Evolutionary conservation across 2,797 vertebrate genomes (phyloP), one percentile per base, ranked within the genome.

Genomic region (Coluber constrictor): DNA sequence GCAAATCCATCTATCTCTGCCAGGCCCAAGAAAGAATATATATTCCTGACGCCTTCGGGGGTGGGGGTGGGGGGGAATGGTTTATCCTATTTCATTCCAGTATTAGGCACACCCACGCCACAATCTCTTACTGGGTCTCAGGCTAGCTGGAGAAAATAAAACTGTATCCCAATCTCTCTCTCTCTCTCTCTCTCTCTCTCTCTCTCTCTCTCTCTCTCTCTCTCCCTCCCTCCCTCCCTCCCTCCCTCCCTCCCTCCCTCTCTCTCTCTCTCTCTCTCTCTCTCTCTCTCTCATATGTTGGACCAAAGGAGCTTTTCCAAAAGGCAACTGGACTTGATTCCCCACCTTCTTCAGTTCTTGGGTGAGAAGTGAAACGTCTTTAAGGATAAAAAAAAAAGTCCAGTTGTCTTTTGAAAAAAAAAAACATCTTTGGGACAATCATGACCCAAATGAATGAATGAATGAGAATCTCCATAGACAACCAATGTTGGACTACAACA

Each of bases 1-100:
- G 9, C 13, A 5, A 16, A 37, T 15, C 0, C n/a, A 37, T 0
- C 27, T 59, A 25, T 5, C 4, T 3, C 23, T 37, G 11, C 3
- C 18, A 55, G 29, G 74, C 23, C 55, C 23, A 16, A 11, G 25
- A 9, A 29, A 12, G 13, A 11, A 29, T 43, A 43, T 5, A 60
- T 51, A 51, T 59, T 11, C 11, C 9, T 0, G 2, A 70, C 5
- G 2, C 63, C n/a, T 70, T 66, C 37, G 51, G 51, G 51, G n/a
- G n/a, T n/a, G n/a, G n/a, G 51, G 54, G 54, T 1, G 54, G 9
- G 54, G 1, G 10, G 9, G 10, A 2, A 55, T 55, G 54, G 54
- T 55, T 32, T 70, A 15, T 8, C 5, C 6, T 6, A 5, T 70
- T 32, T 70, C 66, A 70, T 32, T 32, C n/a, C n/a, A 16, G 15